Conservation (phyloP, 2,113 vertebrate species). For the Phoenicopterus ruber region DNA sequence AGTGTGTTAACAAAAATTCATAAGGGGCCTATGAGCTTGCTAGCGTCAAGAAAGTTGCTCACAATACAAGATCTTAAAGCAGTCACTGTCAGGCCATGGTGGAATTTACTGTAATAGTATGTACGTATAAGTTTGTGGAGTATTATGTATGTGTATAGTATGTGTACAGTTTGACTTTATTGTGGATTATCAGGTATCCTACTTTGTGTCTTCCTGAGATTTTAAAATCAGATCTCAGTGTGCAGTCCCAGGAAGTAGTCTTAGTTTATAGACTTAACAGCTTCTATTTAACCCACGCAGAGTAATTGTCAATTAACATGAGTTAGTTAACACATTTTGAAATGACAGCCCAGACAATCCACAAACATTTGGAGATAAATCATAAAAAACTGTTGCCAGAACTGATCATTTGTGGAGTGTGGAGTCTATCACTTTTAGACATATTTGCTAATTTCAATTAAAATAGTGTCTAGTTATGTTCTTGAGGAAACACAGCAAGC, state of each 20-base stretch:
- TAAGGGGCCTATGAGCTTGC: neutral
- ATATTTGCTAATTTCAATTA: slow-evolving; percentile 55
- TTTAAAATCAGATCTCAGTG: neutral
- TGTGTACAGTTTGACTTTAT: neutral
- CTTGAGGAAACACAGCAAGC: neutral
- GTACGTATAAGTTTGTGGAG: neutral
- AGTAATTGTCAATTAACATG: neutral
- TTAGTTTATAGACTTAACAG: neutral
- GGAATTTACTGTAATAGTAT: neutral
- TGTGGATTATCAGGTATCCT: neutral
- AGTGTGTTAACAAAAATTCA: neutral
- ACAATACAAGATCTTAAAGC: neutral
- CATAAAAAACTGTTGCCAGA: slow-evolving; percentile 18
- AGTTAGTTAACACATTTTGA: slow-evolving; percentile 15
- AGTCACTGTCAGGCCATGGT: neutral
- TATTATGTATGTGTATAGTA: neutral
- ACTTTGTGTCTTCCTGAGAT: neutral
- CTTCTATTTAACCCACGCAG: slow-evolving; percentile 11
- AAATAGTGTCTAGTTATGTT: neutral
- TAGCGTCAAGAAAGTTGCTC: neutral
- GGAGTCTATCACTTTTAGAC: slow-evolving; percentile 24
- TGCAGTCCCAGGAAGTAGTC: neutral
- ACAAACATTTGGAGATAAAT: slow-evolving; percentile 48
- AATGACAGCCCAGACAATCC: slow-evolving; percentile 35
- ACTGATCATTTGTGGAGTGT: slow-evolving; percentile 37